Conservation (phyloP, 2,797 vertebrate species). For the Sebastolobus altivelis region DNA sequence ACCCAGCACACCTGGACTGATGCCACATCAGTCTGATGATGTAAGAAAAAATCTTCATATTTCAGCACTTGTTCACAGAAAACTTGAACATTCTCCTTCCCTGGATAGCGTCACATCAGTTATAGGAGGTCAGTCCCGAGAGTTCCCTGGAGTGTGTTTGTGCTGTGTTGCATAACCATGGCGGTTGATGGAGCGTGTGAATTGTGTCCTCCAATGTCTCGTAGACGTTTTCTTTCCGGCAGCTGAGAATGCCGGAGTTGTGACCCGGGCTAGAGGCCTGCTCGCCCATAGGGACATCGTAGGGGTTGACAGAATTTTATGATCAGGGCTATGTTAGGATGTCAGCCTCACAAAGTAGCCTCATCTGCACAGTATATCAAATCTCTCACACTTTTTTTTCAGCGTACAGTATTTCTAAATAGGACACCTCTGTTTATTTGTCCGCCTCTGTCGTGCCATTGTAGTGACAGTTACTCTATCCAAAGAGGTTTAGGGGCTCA, state of each 20-base stretch:
- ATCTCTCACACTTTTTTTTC: background rate
- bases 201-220: conserved; percentile 57
- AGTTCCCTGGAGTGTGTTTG: conserved; percentile 56
- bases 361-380: background rate
- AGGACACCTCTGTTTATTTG: background rate
- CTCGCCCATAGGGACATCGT: conserved; percentile 25
- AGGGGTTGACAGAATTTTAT: conserved; percentile 13
- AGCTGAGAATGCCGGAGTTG: conserved; percentile 72
- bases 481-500: conserved; percentile 35
- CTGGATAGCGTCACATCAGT: conserved; percentile 19
- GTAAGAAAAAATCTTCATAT: conserved; percentile 2
- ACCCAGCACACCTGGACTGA: background rate
- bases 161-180: conserved; percentile 64
- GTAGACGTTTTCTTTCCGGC: conserved; percentile 55
- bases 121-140: conserved; percentile 31
- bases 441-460: background rate
- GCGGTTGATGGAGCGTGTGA: conserved; percentile 73
- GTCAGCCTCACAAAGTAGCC: conserved; percentile 12
- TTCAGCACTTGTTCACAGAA: background rate
- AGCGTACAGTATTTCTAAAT: conserved; percentile 4
- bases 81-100: background rate
- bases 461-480: conserved; percentile 17
- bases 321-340: conserved; percentile 14
- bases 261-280: conserved; percentile 47
- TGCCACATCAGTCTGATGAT: conserved; percentile 13